These are phyloP conservation scores for Ochropacha duplaris DNA, from an alignment of 2,888 invertebrate genomes.

Conservation along the genomic window DNA sequence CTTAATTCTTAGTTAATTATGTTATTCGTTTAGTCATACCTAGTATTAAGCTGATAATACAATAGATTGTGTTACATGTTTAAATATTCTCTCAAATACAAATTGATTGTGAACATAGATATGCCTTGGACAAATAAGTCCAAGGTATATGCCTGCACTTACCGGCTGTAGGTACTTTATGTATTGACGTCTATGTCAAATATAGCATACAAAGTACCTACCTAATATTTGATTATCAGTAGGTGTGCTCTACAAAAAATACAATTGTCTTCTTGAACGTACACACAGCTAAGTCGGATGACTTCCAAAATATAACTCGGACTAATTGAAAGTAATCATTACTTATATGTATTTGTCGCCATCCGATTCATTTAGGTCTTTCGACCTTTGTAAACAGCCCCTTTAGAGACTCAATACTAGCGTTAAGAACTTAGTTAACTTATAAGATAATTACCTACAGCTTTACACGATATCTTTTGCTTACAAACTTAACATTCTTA, in stretches of 20 bases:
- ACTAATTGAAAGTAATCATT: background rate
- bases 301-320: background rate
- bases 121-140: too few species aligned
- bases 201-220: constrained; percentile 32
- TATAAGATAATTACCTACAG: constrained; percentile 52
- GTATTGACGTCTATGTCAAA: constrained; percentile 53
- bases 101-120: constrained; percentile 29
- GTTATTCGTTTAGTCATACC: too few species aligned
- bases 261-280: constrained; percentile 33
- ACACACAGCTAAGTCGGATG: background rate
- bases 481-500: constrained; percentile 57
- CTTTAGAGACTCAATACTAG: constrained; percentile 60
- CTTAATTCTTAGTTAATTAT: too few species aligned
- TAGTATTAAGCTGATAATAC: constrained; percentile 43
- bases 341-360: background rate
- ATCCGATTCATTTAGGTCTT: background rate
- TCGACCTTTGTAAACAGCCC: background rate
- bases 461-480: constrained; percentile 61
- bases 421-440: constrained; percentile 51
- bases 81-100: constrained; percentile 21
- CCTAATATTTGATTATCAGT: too few species aligned
- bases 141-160: constrained; percentile 14
- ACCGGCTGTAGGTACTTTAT: constrained; percentile 14
- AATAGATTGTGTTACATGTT: constrained; percentile 42
- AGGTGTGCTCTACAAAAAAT: too few species aligned